Percentiles rank a stretch among this genome's conserved stretches.
These are phyloP conservation scores for Tupiocoris notatus DNA, from an alignment of 2,888 invertebrate genomes.

Conservation along the genomic window DNA sequence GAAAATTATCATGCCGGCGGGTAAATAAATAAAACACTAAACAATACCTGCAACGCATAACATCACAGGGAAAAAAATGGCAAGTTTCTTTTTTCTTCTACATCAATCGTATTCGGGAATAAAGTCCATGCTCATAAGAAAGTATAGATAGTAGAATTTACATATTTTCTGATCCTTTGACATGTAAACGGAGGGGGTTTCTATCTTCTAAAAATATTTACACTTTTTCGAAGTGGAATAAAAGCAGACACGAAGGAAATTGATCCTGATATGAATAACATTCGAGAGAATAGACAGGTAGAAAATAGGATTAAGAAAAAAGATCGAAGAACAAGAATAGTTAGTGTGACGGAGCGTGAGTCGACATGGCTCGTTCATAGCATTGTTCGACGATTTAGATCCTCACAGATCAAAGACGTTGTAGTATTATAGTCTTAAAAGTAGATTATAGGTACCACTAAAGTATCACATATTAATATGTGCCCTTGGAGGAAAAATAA, in stretches of 20 bases:
- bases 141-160: not conserved
- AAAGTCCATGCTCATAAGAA: not conserved
- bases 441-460: not conserved
- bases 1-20: not conserved
- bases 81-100: not conserved
- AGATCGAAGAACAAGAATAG: not conserved
- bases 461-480: not conserved
- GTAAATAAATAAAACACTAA: not conserved
- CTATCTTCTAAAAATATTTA: constrained; percentile 10
- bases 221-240: too few species aligned
- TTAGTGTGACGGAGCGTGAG: too few species aligned
- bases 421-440: not conserved
- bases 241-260: too few species aligned
- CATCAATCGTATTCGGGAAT: constrained; percentile 2
- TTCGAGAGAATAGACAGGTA: not conserved
- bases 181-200: not conserved
- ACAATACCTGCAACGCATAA: not conserved
- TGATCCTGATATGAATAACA: not conserved
- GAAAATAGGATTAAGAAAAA: constrained; percentile 13
- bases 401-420: not conserved
- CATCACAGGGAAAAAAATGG: not conserved
- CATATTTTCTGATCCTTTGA: not conserved
- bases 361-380: too few species aligned
- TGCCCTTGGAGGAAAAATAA: not conserved
- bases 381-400: not conserved